Evolutionary conservation across 2,888 invertebrate species (phyloP).

Genomic region (Nomada lathburiana): DNA sequence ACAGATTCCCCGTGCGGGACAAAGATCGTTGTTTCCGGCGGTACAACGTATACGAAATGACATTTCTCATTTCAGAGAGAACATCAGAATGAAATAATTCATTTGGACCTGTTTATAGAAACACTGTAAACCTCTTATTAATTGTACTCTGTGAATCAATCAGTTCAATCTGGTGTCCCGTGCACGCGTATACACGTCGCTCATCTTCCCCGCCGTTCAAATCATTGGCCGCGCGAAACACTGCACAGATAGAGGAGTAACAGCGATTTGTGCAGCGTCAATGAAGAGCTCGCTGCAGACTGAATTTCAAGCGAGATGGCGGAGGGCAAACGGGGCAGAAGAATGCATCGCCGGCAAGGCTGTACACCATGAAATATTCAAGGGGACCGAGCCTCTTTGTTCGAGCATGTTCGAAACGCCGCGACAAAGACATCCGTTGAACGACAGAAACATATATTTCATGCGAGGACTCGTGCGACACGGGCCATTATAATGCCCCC

Average conservation of each 20-base stretch:
- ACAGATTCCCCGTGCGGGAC: neutral
- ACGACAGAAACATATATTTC: constrained; percentile 55
- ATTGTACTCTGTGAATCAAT: too few relatives aligned
- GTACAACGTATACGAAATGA: neutral
- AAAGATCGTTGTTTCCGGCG: neutral
- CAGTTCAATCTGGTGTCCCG: too few relatives aligned
- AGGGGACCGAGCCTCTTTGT: constrained; percentile 46
- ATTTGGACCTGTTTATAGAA: too few relatives aligned
- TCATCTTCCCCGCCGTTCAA: too few relatives aligned
- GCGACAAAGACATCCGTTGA: constrained; percentile 58
- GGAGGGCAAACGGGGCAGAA: constrained; percentile 20
- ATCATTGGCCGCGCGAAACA: too few relatives aligned
- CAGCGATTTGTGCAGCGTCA: constrained; percentile 33
- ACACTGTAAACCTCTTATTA: too few relatives aligned
- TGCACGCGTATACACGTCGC: too few relatives aligned
- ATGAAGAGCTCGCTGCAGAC: constrained; percentile 20
- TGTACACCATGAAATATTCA: constrained; percentile 59
- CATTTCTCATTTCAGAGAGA: neutral
- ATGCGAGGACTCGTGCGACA: constrained; percentile 51
- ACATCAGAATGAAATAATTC: too few relatives aligned
- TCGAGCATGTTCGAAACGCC: constrained; percentile 34
- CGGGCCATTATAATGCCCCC: constrained; percentile 52
- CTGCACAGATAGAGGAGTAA: constrained; percentile 1
- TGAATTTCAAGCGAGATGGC: neutral
- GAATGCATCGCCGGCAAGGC: constrained; percentile 28